Evolutionary conservation across 2,113 vertebrate genomes (phyloP).

Genomic region (Eubucco bourcierii): DNA sequence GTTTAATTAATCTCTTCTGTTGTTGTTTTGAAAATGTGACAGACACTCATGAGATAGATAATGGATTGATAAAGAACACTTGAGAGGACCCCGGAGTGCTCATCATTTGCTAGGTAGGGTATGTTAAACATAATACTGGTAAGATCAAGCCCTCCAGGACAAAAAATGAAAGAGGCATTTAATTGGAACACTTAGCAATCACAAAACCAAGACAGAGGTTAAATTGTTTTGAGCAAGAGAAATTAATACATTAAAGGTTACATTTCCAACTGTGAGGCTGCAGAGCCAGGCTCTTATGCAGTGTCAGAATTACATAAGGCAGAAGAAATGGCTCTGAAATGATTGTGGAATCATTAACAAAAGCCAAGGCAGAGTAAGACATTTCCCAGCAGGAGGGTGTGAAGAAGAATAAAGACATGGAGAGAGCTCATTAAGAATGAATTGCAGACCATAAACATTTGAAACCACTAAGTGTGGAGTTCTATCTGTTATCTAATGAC

Average conservation of each 20-base stretch:
- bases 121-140: conserved; percentile 64
- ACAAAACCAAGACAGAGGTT: conserved; percentile 87
- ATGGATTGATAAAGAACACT: conserved; percentile 66
- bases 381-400: conserved; percentile 86
- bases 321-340: conserved; percentile 85
- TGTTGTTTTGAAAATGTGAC: conserved; percentile 69
- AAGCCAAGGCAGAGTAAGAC: conserved; percentile 84
- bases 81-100: conserved; percentile 48
- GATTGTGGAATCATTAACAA: conserved; percentile 87
- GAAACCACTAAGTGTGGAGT: conserved; percentile 87
- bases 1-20: conserved; percentile 73
- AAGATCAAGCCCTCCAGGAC: conserved; percentile 80
- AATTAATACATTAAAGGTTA: conserved; percentile 91
- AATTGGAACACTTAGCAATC: conserved; percentile 88
- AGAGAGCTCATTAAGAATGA: conserved; percentile 90
- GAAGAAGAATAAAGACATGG: conserved; percentile 85
- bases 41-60: conserved; percentile 72
- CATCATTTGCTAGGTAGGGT: conserved; percentile 59
- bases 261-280: conserved; percentile 84
- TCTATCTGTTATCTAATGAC: conserved; percentile 89
- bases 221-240: conserved; percentile 90
- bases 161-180: conserved; percentile 81
- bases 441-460: conserved; percentile 90
- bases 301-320: conserved; percentile 86
- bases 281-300: conserved; percentile 76